Base-by-base conservation (phyloP, 2,888 invertebrate genomes). In the Melipona bicolor region DNA sequence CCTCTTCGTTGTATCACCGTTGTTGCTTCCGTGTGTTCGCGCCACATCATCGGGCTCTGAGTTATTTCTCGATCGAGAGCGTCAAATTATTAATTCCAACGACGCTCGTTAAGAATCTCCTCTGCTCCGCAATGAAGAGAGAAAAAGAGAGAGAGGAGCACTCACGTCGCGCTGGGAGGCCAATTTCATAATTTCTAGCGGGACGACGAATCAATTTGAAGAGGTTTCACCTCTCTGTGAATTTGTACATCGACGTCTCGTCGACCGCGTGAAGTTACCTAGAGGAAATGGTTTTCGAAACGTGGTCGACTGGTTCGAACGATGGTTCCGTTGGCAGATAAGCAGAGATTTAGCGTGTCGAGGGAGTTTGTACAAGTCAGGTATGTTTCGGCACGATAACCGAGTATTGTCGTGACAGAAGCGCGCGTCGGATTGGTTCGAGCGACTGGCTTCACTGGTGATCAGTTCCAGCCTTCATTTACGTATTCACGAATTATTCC, bases 11-110 rank as follows among this genome's bases (percentile, higher is more conserved):
- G 61, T 43, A 49, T 5, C 65, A 21, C 52, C 36, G 36, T 43
- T 9, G 36, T 36, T 36, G 75, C 24, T 68, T 17, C 62, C 67
- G 68, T 19, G 54, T 59, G 27, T 67, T 43, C 52, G 62, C 50
- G 50, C 15, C 17, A 50, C 36, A 43, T 9, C 9, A 43, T 43
- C 43, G 9, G 9, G 9, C 43, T 61, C 68, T 69, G 79, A 73
- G 79, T 73, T 73, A 79, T 81, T 59, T 79, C 9, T 17, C 54
- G 56, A 73, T 24, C 32, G 50, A 49, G 62, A 61, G 68, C 62
- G 79, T 68, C 79, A 78, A 64, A 73, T 73, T 56, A 32, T 52
- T 50, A 32, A 80, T 74, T 59, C 64, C 56, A n/a, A 50, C 64
- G 68, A 56, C 56, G 62, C 24, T 74, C 71, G n/a, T 69, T 27